Percentiles rank a stretch among this genome's conserved stretches.
Conservation (phyloP, 2,888 invertebrate genomes). For the Pardosa pseudoannulata region DNA sequence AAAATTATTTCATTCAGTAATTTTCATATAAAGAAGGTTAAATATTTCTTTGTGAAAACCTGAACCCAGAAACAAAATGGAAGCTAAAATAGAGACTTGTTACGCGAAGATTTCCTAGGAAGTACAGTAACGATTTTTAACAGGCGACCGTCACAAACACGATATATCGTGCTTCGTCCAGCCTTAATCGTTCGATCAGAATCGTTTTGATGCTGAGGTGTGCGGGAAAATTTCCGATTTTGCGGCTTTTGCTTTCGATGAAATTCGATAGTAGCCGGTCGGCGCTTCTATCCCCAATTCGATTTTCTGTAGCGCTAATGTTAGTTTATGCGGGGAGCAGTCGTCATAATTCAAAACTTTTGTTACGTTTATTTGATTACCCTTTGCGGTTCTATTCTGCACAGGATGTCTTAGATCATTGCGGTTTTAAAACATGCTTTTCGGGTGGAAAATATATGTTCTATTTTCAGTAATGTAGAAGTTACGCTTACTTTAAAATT, state of each 20-base stretch:
- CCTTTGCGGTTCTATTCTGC: no score
- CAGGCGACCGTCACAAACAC: slow-evolving; percentile 4
- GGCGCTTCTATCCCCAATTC: slow-evolving; percentile 22
- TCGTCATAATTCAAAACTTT: slow-evolving; percentile 55
- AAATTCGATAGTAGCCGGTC: slow-evolving; percentile 48
- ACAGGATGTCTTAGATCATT: no score
- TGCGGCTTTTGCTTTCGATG: slow-evolving; percentile 69
- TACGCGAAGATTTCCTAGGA: neutral
- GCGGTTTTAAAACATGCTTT: no score
- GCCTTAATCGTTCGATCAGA: slow-evolving; percentile 57
- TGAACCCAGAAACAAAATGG: neutral
- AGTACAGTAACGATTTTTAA: slow-evolving; percentile 49
- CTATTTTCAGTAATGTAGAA: no score
- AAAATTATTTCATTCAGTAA: no score
- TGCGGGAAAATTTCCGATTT: slow-evolving; percentile 58
- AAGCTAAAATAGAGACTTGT: neutral
- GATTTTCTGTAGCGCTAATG: slow-evolving; percentile 42
- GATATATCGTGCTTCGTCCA: slow-evolving; percentile 24
- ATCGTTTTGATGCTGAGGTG: slow-evolving; percentile 41
- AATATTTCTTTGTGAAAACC: no score
- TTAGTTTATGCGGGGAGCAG: slow-evolving; percentile 37
- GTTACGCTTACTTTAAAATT: no score
- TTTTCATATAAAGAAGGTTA: no score
- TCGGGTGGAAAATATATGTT: no score
- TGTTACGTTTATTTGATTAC: neutral